Conservation (phyloP, 2,113 vertebrate genomes). For the Grammatotria lemairii region DNA sequence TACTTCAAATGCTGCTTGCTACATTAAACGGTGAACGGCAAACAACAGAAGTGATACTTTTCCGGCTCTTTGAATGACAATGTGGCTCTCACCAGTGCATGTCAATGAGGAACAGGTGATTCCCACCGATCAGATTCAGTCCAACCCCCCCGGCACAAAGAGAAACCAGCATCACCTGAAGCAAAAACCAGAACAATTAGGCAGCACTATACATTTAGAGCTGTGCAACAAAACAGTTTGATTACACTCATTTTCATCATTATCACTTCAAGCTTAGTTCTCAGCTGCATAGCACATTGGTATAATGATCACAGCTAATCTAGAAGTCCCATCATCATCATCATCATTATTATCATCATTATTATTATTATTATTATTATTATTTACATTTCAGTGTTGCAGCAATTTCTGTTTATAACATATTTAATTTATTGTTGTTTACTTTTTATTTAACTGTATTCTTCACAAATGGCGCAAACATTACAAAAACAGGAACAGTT, state of each 20-base stretch:
- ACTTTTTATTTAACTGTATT: background rate
- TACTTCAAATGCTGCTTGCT: background rate
- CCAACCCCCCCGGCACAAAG: constrained; percentile 91
- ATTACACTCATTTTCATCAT: background rate
- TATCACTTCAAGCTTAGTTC: background rate
- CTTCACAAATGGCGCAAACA: background rate
- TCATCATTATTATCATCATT: rapidly evolving
- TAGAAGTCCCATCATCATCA: background rate
- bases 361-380: rapidly evolving
- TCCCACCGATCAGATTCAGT: constrained; percentile 89
- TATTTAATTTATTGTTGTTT: background rate
- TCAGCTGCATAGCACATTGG: background rate
- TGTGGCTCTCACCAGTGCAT: constrained; percentile 85
- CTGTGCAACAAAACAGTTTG: background rate
- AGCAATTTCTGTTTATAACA: background rate
- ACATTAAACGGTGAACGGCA: background rate
- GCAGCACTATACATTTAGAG: background rate
- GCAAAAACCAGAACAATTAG: background rate
- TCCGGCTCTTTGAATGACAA: background rate
- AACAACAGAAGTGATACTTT: background rate
- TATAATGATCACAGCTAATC: background rate
- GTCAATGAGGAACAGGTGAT: constrained; percentile 94
- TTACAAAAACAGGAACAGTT: background rate
- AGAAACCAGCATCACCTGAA: constrained; percentile 92
- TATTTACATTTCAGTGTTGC: background rate